Percentiles rank a stretch among this genome's conserved stretches.
Conservation (phyloP, 2,888 invertebrate genomes). For the Villa cingulata region DNA sequence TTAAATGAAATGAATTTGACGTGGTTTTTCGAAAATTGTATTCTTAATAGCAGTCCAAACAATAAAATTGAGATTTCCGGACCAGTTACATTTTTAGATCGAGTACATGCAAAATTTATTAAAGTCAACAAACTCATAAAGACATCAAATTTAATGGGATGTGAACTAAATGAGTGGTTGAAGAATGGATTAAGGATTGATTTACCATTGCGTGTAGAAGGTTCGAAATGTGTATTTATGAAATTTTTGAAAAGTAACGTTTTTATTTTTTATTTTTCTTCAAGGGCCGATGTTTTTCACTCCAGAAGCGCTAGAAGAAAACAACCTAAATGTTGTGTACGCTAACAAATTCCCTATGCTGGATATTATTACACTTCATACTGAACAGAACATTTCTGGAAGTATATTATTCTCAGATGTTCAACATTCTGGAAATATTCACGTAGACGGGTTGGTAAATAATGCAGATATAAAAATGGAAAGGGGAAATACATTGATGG, state of each 20-base stretch:
- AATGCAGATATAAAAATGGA: slow-evolving; percentile 34
- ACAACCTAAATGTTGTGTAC: slow-evolving; percentile 30
- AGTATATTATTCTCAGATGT: slow-evolving; percentile 31
- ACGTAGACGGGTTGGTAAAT: slow-evolving; percentile 32
- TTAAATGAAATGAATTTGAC: slow-evolving; percentile 29
- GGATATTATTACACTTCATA: slow-evolving; percentile 36
- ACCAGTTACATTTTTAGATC: slow-evolving; percentile 29
- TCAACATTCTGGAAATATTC: slow-evolving; percentile 22
- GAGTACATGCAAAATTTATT: slow-evolving; percentile 23
- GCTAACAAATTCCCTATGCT: slow-evolving; percentile 38
- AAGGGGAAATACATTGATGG: slow-evolving; percentile 40
- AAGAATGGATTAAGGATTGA: slow-evolving; percentile 36
- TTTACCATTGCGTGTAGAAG: slow-evolving; percentile 18
- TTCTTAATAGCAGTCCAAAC: slow-evolving; percentile 27
- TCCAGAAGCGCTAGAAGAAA: slow-evolving; percentile 32
- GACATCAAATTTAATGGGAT: slow-evolving; percentile 29
- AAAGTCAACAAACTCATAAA: slow-evolving; percentile 22
- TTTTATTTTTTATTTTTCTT: slow-evolving; percentile 13
- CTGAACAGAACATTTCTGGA: slow-evolving; percentile 34
- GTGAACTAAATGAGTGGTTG: slow-evolving; percentile 34
- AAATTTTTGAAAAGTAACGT: too few relatives aligned
- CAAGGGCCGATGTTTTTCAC: slow-evolving; percentile 36
- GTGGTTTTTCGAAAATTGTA: slow-evolving; percentile 30
- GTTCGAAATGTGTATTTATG: slow-evolving; percentile 16
- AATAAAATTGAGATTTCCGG: slow-evolving; percentile 22